Conservation (phyloP, 1,140 invertebrate species). For the Nasonia longicornis region DNA sequence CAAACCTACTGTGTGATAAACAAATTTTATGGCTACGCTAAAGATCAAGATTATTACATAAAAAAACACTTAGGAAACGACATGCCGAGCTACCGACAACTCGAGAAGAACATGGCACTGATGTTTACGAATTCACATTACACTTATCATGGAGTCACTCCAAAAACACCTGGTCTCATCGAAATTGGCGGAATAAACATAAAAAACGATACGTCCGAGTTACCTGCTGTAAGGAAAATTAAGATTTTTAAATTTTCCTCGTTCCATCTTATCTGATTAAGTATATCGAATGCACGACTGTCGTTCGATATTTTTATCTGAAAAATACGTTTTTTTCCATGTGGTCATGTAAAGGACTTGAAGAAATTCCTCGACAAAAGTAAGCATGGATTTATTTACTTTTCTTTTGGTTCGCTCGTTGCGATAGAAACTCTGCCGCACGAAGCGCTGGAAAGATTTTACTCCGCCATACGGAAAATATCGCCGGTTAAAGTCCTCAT, state of each 20-base stretch:
- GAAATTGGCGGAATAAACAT: conserved; percentile 74
- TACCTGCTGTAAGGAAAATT: conserved; percentile 49
- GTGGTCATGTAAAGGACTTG: conserved; percentile 68
- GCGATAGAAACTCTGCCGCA: conserved; percentile 71
- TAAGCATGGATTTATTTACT: conserved; percentile 76
- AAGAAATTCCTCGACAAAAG: conserved; percentile 73
- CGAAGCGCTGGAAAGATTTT: conserved; percentile 50
- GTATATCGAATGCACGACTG: conserved; percentile 49
- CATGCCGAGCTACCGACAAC: conserved; percentile 56
- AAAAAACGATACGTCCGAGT: conserved; percentile 42
- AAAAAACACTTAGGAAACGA: conserved; percentile 63
- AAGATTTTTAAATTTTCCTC: neutral
- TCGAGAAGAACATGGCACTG: conserved; percentile 65
- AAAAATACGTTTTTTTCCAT: conserved; percentile 40
- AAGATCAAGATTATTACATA: conserved; percentile 31
- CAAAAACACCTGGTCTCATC: conserved; percentile 67
- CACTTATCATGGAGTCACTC: conserved; percentile 66
- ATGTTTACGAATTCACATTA: conserved; percentile 72
- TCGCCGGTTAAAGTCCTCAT: conserved; percentile 55
- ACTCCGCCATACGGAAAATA: conserved; percentile 54
- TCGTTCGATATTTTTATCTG: conserved; percentile 43
- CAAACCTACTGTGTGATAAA: neutral
- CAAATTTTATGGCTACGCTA: neutral
- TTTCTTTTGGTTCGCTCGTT: conserved; percentile 77
- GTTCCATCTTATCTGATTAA: conserved; percentile 53